These are phyloP conservation scores for Epinotia demarniana DNA, from an alignment of 2,888 invertebrate genomes.

Conservation along the genomic window DNA sequence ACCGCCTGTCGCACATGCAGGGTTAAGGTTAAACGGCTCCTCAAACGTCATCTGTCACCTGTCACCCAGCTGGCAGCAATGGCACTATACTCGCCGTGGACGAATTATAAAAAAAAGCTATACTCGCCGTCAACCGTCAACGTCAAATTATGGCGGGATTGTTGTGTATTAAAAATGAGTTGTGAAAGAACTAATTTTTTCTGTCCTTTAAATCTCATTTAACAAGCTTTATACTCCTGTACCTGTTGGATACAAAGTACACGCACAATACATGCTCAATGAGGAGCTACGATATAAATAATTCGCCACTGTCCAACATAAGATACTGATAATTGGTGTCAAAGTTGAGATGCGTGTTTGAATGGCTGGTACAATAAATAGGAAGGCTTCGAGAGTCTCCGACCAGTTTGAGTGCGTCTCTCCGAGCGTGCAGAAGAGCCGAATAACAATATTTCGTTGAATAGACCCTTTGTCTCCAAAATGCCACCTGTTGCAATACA, in stretches of 20 bases:
- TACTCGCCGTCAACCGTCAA: not conserved
- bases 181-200: not conserved
- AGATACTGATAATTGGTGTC: constrained; percentile 63
- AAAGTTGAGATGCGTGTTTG: constrained; percentile 61
- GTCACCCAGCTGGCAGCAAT: not conserved
- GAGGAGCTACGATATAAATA: not conserved
- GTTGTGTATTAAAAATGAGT: not conserved
- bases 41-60: not conserved
- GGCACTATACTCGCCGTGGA: not conserved
- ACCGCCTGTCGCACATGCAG: no score
- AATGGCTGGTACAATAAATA: constrained; percentile 65
- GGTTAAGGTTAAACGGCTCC: not conserved
- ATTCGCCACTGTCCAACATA: constrained; percentile 1
- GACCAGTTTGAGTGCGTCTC: constrained; percentile 70
- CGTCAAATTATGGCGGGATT: constrained; percentile 10
- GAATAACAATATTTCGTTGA: constrained; percentile 39
- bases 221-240: not conserved
- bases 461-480: constrained; percentile 45
- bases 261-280: not conserved
- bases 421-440: constrained; percentile 56
- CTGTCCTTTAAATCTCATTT: not conserved
- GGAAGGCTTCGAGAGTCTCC: constrained; percentile 58
- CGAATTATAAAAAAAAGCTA: no score
- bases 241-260: not conserved
- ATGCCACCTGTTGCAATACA: constrained; percentile 80